phyloP scores from a whole-genome alignment of 1,140 invertebrate species.

The Geopemphigus sp. region DNA sequence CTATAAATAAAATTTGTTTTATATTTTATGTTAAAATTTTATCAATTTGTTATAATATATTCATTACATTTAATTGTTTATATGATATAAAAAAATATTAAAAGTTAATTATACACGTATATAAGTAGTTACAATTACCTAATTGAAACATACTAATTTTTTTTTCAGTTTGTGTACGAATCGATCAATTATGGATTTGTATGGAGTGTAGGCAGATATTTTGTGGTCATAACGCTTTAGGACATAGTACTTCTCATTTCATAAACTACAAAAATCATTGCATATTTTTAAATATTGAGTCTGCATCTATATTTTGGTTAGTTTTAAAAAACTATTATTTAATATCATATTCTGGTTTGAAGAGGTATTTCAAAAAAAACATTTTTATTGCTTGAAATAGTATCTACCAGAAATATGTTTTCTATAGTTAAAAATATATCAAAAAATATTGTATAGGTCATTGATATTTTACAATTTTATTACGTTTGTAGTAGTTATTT shows the following conservation, averaged over 20 bases:
- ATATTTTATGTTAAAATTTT: no score
- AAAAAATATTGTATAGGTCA: neutral
- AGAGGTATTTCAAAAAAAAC: conserved; percentile 16
- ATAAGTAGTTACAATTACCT: no score
- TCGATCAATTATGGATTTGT: conserved; percentile 74
- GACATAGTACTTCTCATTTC: conserved; percentile 73
- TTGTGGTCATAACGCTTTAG: conserved; percentile 76
- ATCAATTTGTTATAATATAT: no score
- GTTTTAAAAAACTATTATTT: neutral
- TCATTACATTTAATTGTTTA: no score
- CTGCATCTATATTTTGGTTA: conserved; percentile 39
- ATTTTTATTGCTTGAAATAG: conserved; percentile 11
- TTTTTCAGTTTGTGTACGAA: conserved; percentile 65
- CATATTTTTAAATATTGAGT: conserved; percentile 29
- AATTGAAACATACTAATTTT: neutral
- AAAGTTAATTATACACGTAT: no score
- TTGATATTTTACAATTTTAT: neutral
- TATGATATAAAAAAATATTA: no score
- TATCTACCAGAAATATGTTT: neutral
- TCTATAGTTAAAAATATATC: neutral
- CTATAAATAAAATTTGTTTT: no score
- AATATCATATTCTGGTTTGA: neutral
- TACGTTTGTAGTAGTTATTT: neutral
- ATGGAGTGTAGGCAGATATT: conserved; percentile 70
- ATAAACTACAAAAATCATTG: conserved; percentile 63